Evolutionary conservation across 2,888 invertebrate species (phyloP).

Genomic region (Chloroclysta siterata): DNA sequence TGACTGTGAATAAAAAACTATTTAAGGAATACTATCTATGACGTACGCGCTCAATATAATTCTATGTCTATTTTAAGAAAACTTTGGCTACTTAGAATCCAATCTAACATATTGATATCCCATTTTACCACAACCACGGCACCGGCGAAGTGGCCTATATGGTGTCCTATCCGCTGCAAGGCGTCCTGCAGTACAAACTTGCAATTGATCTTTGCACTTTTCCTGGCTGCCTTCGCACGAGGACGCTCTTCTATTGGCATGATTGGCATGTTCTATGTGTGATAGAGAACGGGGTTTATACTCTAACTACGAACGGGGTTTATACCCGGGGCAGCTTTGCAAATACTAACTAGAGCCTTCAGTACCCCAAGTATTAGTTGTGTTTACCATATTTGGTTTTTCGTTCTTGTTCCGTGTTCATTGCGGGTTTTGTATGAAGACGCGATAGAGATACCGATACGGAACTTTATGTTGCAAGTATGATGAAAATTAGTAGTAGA

Average conservation of each 20-base stretch:
- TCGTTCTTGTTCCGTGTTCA: too few relatives aligned
- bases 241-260: conserved; percentile 91
- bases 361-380: too few relatives aligned
- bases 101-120: not conserved
- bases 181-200: conserved; percentile 82
- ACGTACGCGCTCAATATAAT: too few relatives aligned
- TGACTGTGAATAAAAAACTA: too few relatives aligned
- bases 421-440: too few relatives aligned
- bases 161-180: conserved; percentile 72
- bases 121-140: conserved; percentile 48
- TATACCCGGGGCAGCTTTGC: not conserved
- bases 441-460: too few relatives aligned
- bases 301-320: not conserved
- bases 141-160: conserved; percentile 62
- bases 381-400: too few relatives aligned
- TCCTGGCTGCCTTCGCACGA: conserved; percentile 92
- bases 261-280: conserved; percentile 77
- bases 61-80: not conserved
- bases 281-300: conserved; percentile 11
- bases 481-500: too few relatives aligned
- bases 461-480: too few relatives aligned
- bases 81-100: not conserved
- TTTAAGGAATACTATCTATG: too few relatives aligned
- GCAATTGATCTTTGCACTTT: conserved; percentile 90
- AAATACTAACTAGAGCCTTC: not conserved